Evolutionary conservation across 2,797 vertebrate genomes (phyloP), one percentile per base, ranked within the genome.

Genomic region (Sebastes kiyomatsui): DNA sequence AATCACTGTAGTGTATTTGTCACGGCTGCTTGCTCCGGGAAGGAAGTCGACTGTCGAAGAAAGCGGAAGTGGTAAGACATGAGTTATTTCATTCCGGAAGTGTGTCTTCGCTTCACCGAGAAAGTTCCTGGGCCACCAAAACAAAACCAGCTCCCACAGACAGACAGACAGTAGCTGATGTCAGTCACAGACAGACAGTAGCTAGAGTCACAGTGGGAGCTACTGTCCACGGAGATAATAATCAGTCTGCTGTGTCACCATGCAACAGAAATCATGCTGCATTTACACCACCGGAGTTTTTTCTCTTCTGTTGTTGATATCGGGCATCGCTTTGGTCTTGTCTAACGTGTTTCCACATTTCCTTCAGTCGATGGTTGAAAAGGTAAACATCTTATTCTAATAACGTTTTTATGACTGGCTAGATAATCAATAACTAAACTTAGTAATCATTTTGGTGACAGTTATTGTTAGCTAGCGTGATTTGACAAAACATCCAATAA

Each of bases 321-420:
- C 77, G 1, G 95, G 95, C 0, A 95, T 96, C 59, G 65, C 90
- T 23, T 59, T 96, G 86, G 90, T 85, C 6, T 38, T 96, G 82
- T 85, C 91, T 2, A 66, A 68, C 2, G 94, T 95, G 11, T 96
- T 96, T 77, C 87, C 87, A 75, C 90, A 82, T 32, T 6, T 93
- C 0, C 0, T 96, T 1, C 71, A 95, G 80, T 89, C 92, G 18
- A 11, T 62, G 61, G 94, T 95, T 20, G 76, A 95, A 73, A 83
- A 87, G 94, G 96, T 96, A 88, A 93, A 93, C 69, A 8, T 22
- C 18, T 23, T 20, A 28, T 54, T 46, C 8, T 33, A 14, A 30
- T 79, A 60, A 62, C 13, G 22, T 35, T 72, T 68, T 75, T 55
- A 8, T 33, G 9, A 20, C 16, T 13, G 30, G 32, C 28, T 3